A percentile compares a stretch with the other conserved stretches of the same genome.
These are phyloP conservation scores for Pardosa pseudoannulata DNA, from an alignment of 2,888 invertebrate genomes.

Conservation along the genomic window DNA sequence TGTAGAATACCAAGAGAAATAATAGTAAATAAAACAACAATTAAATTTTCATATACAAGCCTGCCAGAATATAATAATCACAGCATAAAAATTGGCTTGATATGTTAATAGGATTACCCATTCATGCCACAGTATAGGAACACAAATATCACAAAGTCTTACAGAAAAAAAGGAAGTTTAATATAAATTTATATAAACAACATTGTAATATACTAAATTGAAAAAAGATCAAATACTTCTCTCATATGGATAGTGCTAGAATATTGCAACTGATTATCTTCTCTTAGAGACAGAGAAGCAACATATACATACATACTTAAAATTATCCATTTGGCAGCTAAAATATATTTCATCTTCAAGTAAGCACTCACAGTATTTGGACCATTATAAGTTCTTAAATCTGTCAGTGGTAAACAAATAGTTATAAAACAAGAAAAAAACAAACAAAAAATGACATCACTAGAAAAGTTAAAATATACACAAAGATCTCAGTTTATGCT, in stretches of 20 bases:
- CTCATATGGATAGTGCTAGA: background rate
- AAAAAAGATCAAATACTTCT: background rate
- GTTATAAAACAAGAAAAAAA: background rate
- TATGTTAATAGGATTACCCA: constrained; percentile 42
- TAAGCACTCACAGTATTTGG: constrained; percentile 8
- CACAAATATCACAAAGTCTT: constrained; percentile 64
- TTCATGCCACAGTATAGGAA: constrained; percentile 50
- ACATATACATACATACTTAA: background rate
- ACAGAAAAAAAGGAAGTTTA: constrained; percentile 33
- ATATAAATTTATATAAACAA: constrained; percentile 32
- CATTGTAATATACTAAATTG: background rate
- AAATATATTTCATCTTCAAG: constrained; percentile 10
- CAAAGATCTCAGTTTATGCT: constrained; percentile 10
- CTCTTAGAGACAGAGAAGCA: background rate
- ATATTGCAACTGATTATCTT: background rate
- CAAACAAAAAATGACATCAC: background rate
- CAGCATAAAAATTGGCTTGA: constrained; percentile 34
- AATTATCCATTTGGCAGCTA: constrained; percentile 24
- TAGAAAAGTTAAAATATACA: background rate
- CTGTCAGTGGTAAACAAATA: constrained; percentile 2
- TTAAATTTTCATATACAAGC: background rate
- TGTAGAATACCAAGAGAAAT: too few species aligned
- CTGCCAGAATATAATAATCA: background rate
- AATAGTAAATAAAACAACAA: too few species aligned
- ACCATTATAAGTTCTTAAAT: constrained; percentile 12